Percentiles rank a stretch among this genome's conserved stretches.
Evolutionary conservation across 2,113 vertebrate species (phyloP).

Genomic region (Piprites chloris): DNA sequence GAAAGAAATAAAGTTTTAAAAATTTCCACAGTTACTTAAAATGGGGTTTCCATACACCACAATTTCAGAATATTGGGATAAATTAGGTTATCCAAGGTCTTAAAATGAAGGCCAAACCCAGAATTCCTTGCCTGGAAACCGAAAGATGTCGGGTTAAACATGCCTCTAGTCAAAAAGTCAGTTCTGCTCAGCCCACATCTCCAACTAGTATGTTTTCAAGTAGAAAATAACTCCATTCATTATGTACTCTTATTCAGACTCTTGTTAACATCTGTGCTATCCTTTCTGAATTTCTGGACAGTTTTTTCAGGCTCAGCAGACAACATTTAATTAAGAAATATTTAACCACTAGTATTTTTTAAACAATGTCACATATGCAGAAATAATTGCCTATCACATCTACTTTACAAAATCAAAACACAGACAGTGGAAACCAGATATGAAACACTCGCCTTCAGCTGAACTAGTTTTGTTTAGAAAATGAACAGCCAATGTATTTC

Average conservation of each 20-base stretch:
- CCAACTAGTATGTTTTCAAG: neutral
- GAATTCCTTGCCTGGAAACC: neutral
- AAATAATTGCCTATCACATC: slow-evolving; percentile 11
- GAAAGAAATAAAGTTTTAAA: neutral
- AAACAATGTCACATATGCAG: neutral
- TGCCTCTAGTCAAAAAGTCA: neutral
- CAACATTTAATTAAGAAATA: slow-evolving; percentile 36
- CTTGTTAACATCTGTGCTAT: neutral
- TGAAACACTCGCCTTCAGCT: neutral
- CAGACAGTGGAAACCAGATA: slow-evolving; percentile 3
- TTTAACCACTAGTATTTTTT: slow-evolving; percentile 18
- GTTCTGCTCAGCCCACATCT: neutral
- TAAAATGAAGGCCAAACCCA: neutral
- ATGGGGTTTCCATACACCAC: neutral
- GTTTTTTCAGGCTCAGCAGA: neutral
- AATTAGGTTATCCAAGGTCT: neutral
- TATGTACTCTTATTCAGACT: neutral
- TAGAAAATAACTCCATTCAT: neutral
- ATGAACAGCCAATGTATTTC: slow-evolving; percentile 29
- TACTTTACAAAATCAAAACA: slow-evolving; percentile 16
- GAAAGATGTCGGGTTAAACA: neutral
- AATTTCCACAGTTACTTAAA: neutral
- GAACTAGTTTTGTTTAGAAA: slow-evolving; percentile 42
- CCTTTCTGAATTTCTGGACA: neutral
- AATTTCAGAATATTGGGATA: neutral